Percentiles rank a stretch among this genome's conserved stretches.
These are phyloP conservation scores for Tamandua tetradactyla DNA, from an alignment of 2,797 vertebrate species.

Conservation along the genomic window DNA sequence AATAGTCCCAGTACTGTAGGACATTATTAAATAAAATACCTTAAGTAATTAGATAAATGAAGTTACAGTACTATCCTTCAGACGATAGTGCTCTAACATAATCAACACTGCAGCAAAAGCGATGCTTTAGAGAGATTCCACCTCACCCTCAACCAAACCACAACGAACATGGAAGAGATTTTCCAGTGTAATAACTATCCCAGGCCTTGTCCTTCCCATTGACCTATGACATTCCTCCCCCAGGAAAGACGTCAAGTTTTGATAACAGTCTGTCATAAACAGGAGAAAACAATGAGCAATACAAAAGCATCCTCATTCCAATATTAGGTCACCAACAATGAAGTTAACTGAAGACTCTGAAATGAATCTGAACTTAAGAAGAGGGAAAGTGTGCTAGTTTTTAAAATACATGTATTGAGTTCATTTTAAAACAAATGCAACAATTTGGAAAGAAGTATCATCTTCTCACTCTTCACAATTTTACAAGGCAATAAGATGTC, in stretches of 20 bases:
- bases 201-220: fast-evolving
- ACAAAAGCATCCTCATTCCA: background rate
- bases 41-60: constrained; percentile 14
- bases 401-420: background rate
- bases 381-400: background rate
- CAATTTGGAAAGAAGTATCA: background rate
- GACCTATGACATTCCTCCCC: background rate
- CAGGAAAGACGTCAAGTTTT: background rate
- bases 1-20: constrained; percentile 61
- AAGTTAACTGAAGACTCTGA: background rate
- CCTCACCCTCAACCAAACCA: background rate
- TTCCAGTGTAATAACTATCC: background rate
- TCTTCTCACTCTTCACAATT: background rate
- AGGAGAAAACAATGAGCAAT: background rate
- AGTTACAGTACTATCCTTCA: constrained; percentile 70
- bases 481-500: background rate
- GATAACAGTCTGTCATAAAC: background rate
- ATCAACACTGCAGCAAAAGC: background rate
- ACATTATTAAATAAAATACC: constrained; percentile 65
- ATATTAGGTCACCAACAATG: background rate
- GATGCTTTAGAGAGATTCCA: background rate
- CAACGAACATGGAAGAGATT: background rate
- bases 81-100: constrained; percentile 83
- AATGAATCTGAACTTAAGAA: background rate
- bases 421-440: constrained; percentile 24